These are phyloP conservation scores for Drosophila varians DNA, from an alignment of 1,140 invertebrate genomes.

Conservation along the genomic window DNA sequence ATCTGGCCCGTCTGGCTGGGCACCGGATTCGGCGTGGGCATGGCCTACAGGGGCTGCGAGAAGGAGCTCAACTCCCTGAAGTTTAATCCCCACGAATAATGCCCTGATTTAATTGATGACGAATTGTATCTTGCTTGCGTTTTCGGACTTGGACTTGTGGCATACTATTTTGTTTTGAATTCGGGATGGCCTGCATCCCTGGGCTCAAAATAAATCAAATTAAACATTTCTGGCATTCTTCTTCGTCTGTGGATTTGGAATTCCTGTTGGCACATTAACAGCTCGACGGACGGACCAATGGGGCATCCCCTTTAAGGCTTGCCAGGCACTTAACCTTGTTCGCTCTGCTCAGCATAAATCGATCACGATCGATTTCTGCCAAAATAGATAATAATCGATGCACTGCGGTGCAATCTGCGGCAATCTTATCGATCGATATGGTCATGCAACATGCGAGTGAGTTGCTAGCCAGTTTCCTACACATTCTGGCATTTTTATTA, in stretches of 20 bases:
- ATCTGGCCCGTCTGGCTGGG: constrained; percentile 89
- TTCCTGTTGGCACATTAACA: constrained; percentile 53
- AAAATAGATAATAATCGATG: constrained; percentile 70
- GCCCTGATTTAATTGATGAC: neutral
- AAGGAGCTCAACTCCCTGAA: constrained; percentile 85
- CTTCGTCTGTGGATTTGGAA: neutral
- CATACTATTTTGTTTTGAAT: neutral
- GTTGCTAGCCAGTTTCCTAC: neutral
- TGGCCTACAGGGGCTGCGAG: constrained; percentile 91
- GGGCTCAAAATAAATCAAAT: neutral
- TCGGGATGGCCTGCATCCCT: neutral
- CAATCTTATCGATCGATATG: constrained; percentile 47
- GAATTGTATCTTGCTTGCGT: neutral
- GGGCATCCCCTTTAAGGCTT: constrained; percentile 11
- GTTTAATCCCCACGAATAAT: constrained; percentile 12
- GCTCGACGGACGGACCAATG: constrained; percentile 9
- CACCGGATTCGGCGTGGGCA: constrained; percentile 89
- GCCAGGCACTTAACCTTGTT: constrained; percentile 45
- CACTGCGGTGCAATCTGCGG: constrained; percentile 19
- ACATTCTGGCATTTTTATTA: neutral
- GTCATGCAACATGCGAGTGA: constrained; percentile 5
- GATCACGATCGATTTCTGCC: constrained; percentile 70
- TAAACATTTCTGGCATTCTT: neutral
- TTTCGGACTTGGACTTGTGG: neutral
- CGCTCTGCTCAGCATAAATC: constrained; percentile 40